Base-by-base conservation (phyloP, 2,888 invertebrate genomes). In the Dolichomitus sp. region DNA sequence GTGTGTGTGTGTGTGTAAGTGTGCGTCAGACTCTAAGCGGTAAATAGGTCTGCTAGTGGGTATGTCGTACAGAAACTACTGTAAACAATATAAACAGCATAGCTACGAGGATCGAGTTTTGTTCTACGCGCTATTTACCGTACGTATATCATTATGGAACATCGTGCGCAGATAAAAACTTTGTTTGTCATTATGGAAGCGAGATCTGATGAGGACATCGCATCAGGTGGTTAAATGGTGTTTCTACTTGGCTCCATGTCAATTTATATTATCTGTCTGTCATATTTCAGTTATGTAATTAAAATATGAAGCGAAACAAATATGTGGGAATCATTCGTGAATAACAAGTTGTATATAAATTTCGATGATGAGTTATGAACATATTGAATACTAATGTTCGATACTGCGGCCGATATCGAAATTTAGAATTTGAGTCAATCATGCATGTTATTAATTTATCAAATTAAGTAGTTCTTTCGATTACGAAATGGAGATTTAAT, bases 61-160 rank as follows among this genome's bases (percentile, higher is more conserved):
- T 54, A 77, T 61, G 76, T 63, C 54, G 80, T 30, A 14, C 45
- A 68, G 76, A 80, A 80, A 83, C 76, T 76, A 63, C 23, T 45
- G 72, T 76, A 74, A 80, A 80, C 80, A 83, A 80, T 83, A 80
- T 59, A 45, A 83, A 76, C 79, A 76, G 75, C 52, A 52, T 42
- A 45, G 65, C 42, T 59, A 40, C 40, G 83, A 79, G 61, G 33
- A 72, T 82, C 42, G 70, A 75, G 82, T 80, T 68, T 57, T 50
- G 70, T 79, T 72, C 45, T 37, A 61, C 11, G 30, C 52, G 30
- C 27, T 73, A 57, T 76, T 68, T 68, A 61, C 66, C 30, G 27
- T 40, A n/a, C 57, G 30, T 17, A 23, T 33, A 68, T 48, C 63
- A 45, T 72, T 65, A 23, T 65, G 23, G 23, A 14, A 42, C 45